Evolutionary conservation across 1,140 invertebrate genomes (phyloP), one percentile per base, ranked within the genome.

Genomic region (Hyles euphorbiae): DNA sequence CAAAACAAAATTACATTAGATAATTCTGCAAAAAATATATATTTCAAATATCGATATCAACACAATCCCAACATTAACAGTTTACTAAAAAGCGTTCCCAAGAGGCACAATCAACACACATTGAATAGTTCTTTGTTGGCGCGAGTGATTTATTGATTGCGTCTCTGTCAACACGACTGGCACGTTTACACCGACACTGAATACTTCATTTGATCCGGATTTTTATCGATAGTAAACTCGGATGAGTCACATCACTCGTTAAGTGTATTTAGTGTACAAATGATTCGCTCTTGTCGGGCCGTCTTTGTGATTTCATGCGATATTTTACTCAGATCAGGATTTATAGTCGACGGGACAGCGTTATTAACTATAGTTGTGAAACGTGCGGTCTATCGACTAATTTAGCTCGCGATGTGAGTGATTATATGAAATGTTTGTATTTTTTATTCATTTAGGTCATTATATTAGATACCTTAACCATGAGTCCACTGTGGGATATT

Each of bases 181-280:
- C 78, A 79, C 75, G 40, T 79, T 83, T 77, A 83, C 76, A 81
- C 76, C 61, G 56, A 56, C 55, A 52, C 65, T 86, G 79, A 88
- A 88, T 88, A 88, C 85, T 85, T 88, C 85, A 87, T 88, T 86
- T 88, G 83, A 86, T 84, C 81, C 82, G 81, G 77, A 88, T 88
- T 85, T 86, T 86, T 86, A 86, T 86, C 85, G 85, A 88, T 82
- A 84, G 82, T 80, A 82, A 77, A 76, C 77, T 52, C 64, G 10
- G 72, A 71, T 84, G 83, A 83, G 74, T 80, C 82, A 83, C 84
- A 85, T 83, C 84, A 83, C 81, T 88, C 76, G 82, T 87, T 86
- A 83, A 79, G 74, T 76, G 72, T 81, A 83, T 83, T 87, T 85
- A 87, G 79, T 81, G 68, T 81, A 85, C 84, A 87, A 87, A 83